Evolutionary conservation across 2,888 invertebrate genomes (phyloP).

Genomic region (Pollenia griseotomentosa): DNA sequence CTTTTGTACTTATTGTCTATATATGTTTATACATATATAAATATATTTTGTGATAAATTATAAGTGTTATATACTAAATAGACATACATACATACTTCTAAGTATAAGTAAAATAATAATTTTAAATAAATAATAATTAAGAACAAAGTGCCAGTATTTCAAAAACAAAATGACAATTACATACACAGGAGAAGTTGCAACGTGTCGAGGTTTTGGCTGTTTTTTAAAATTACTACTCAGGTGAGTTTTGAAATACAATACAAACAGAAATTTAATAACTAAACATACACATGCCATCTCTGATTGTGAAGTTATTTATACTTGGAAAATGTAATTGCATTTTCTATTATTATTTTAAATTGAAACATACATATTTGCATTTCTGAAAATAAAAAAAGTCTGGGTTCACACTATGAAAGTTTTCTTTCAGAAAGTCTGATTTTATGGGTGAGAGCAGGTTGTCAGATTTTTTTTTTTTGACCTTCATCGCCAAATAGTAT

Average conservation of each 20-base stretch:
- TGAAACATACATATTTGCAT: too few relatives aligned
- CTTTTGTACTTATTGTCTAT: constrained; percentile 25
- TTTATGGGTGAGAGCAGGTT: too few relatives aligned
- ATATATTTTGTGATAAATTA: constrained; percentile 52
- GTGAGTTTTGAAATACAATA: constrained; percentile 84
- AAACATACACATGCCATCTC: too few relatives aligned
- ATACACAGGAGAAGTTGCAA: constrained; percentile 94
- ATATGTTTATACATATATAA: not conserved
- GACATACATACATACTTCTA: constrained; percentile 17
- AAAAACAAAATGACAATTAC: constrained; percentile 90
- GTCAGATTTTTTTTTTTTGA: too few relatives aligned
- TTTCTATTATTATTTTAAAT: too few relatives aligned
- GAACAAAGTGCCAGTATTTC: constrained; percentile 63
- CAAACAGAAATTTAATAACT: too few relatives aligned
- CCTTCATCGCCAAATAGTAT: too few relatives aligned
- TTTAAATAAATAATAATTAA: constrained; percentile 53
- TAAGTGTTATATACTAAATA: constrained; percentile 26
- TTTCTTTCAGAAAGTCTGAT: too few relatives aligned
- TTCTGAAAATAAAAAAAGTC: too few relatives aligned
- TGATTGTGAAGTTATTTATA: not conserved
- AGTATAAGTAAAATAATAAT: constrained; percentile 26
- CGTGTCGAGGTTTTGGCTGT: constrained; percentile 93
- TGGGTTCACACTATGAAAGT: too few relatives aligned
- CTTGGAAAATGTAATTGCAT: too few relatives aligned
- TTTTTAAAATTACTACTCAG: constrained; percentile 93